phyloP scores from a whole-genome alignment of 2,113 vertebrate species.

The Chlamydotis undulata region DNA sequence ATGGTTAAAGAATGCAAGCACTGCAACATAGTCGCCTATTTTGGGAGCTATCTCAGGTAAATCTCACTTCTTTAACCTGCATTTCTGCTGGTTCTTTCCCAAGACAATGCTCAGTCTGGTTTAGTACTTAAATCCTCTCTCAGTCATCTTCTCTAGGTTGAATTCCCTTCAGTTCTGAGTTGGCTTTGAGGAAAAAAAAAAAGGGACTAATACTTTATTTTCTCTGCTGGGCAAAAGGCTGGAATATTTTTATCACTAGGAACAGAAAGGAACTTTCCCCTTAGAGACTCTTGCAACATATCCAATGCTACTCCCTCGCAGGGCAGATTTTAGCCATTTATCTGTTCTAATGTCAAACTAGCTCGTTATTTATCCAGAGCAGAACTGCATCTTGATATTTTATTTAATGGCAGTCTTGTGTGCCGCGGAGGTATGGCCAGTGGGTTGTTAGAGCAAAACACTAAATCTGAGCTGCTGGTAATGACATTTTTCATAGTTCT shows the following conservation, averaged over 20 bases:
- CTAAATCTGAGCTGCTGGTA: not conserved
- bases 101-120: not conserved
- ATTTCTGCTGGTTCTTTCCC: not conserved
- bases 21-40: conserved; percentile 97
- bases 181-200: not conserved
- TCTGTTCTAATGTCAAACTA: not conserved
- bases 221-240: conserved; percentile 42
- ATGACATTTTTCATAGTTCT: not conserved
- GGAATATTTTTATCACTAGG: conserved; percentile 55
- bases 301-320: not conserved
- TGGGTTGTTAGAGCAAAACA: not conserved
- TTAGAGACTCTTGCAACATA: not conserved
- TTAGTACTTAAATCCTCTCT: not conserved
- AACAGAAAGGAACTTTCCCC: conserved; percentile 11
- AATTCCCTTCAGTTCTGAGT: not conserved
- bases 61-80: not conserved
- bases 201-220: conserved; percentile 47
- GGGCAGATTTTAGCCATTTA: not conserved
- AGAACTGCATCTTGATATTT: not conserved
- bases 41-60: conserved; percentile 99
- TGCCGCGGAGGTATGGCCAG: not conserved
- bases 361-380: not conserved
- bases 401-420: not conserved
- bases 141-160: not conserved
- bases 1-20: conserved; percentile 99